Percentiles rank a stretch among this genome's conserved stretches.
phyloP scores from a whole-genome alignment of 2,888 invertebrate species.

The Epirrhoe tristata region DNA sequence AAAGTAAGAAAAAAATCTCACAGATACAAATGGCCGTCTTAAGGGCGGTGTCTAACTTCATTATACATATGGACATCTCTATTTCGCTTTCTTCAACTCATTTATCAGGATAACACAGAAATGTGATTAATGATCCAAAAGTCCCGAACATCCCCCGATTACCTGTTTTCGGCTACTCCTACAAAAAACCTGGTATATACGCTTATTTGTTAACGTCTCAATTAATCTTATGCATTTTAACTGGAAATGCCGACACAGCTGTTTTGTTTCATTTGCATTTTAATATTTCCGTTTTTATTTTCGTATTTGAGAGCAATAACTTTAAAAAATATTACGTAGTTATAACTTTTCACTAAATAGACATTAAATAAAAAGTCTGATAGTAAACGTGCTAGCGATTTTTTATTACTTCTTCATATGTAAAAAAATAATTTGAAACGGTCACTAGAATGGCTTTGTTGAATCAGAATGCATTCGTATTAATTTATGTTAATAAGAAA shows the following conservation, averaged over 20 bases:
- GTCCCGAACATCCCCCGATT: slow-evolving; percentile 48
- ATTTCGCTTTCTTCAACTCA: slow-evolving; percentile 69
- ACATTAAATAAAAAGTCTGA: not conserved
- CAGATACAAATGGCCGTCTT: slow-evolving; percentile 53
- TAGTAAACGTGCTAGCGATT: not conserved
- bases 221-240: slow-evolving; percentile 71
- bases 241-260: slow-evolving; percentile 58
- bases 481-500: no score
- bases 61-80: slow-evolving; percentile 61
- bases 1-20: slow-evolving; percentile 29
- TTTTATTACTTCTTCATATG: not conserved
- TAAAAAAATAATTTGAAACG: no score
- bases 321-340: not conserved
- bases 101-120: slow-evolving; percentile 67
- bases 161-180: slow-evolving; percentile 77
- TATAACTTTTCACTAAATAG: not conserved
- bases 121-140: slow-evolving; percentile 76
- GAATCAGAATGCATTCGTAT: no score
- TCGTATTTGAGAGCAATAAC: slow-evolving; percentile 42
- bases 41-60: slow-evolving; percentile 66
- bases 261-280: slow-evolving; percentile 70
- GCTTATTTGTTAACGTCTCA: slow-evolving; percentile 78
- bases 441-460: no score
- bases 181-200: slow-evolving; percentile 69
- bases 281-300: slow-evolving; percentile 61